A percentile compares a stretch with the other conserved stretches of the same genome.
phyloP scores from a whole-genome alignment of 2,888 invertebrate genomes.

The Reticulitermes lucifugus region DNA sequence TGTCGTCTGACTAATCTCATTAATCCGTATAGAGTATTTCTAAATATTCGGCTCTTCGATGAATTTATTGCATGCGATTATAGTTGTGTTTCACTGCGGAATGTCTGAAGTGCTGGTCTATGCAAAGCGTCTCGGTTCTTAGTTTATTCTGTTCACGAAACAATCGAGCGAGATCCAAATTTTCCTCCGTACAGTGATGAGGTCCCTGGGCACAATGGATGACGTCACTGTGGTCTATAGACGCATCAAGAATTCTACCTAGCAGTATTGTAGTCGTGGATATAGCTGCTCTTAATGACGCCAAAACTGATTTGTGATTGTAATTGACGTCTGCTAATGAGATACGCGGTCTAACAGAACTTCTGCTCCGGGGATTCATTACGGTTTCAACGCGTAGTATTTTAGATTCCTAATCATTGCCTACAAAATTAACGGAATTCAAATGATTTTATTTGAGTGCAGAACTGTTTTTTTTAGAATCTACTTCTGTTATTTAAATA shows the following conservation, averaged over 20 bases:
- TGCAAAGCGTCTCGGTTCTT: no score
- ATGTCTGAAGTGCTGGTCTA: not conserved
- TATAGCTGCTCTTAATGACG: slow-evolving; percentile 2
- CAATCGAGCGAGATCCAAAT: not conserved
- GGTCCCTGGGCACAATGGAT: slow-evolving; percentile 15
- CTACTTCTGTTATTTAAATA: no score
- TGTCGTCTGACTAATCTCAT: no score
- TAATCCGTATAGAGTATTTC: no score
- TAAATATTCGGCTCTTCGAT: no score
- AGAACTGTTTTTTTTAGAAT: no score
- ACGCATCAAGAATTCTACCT: slow-evolving; percentile 1
- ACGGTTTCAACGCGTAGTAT: not conserved
- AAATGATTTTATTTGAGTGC: no score
- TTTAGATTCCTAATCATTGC: not conserved
- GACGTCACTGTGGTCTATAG: slow-evolving; percentile 2
- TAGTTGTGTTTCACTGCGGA: no score
- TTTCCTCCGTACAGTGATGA: not conserved
- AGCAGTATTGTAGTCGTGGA: not conserved
- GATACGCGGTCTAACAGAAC: not conserved
- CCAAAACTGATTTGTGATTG: slow-evolving; percentile 11
- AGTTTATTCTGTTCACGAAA: not conserved
- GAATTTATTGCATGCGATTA: no score
- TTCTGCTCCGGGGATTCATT: not conserved
- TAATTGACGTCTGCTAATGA: slow-evolving; percentile 14
- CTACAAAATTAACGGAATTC: not conserved